Percentiles rank a stretch among this genome's conserved stretches.
Conservation (phyloP, 2,113 vertebrate genomes). For the Phoenicopterus ruber region DNA sequence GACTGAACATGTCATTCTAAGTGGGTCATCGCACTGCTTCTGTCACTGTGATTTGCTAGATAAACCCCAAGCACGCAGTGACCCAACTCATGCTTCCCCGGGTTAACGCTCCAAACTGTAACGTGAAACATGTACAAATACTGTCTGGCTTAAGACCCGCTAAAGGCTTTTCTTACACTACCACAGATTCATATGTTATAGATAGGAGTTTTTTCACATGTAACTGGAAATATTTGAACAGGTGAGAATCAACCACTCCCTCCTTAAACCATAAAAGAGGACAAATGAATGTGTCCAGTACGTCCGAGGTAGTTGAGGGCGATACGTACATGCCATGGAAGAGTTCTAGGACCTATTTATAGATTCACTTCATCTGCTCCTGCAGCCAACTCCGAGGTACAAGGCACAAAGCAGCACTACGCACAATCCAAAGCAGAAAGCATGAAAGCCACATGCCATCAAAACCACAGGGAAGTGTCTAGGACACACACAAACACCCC, state of each 20-base stretch:
- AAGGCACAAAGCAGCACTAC: not conserved
- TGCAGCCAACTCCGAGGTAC: not conserved
- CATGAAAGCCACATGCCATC: not conserved
- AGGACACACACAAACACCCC: fast-evolving
- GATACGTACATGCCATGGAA: not conserved
- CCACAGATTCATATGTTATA: constrained; percentile 36
- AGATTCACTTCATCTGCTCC: not conserved
- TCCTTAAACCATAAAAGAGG: not conserved
- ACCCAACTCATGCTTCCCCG: not conserved
- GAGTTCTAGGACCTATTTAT: constrained; percentile 18
- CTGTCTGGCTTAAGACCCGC: not conserved
- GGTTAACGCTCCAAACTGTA: not conserved
- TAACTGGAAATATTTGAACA: constrained; percentile 50
- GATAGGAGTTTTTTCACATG: not conserved
- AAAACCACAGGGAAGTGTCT: not conserved
- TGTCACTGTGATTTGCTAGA: not conserved
- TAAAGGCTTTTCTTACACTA: constrained; percentile 22
- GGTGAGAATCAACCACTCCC: constrained; percentile 23
- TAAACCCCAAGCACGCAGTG: not conserved
- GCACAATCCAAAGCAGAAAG: not conserved
- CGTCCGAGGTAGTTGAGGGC: not conserved
- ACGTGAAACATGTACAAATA: constrained; percentile 46
- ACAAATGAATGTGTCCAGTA: not conserved
- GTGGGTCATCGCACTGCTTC: not conserved
- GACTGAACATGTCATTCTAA: constrained; percentile 8